Evolutionary conservation across 1,140 invertebrate species (phyloP), one percentile per base, ranked within the genome.

Genomic region (Cotesia typhae): DNA sequence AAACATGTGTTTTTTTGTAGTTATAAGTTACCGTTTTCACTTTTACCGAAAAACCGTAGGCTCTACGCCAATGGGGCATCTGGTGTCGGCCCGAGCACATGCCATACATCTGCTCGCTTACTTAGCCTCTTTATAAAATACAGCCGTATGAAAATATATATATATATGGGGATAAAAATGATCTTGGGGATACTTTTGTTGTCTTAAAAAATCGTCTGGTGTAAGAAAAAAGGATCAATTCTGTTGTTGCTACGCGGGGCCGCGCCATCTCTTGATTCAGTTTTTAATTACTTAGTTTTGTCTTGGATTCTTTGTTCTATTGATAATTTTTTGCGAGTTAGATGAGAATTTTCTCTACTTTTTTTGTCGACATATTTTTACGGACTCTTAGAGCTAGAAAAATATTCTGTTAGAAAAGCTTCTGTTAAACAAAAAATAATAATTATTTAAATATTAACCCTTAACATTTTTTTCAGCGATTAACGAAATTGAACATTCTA

Each of bases 61-160:
- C 79, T 78, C 82, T 80, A 84, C 83, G 83, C 81, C 83, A 82
- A 80, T 83, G 83, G 82, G 83, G 83, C 84, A 86, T 86, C 84
- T 86, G 84, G 83, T 81, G 83, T 84, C 77, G 81, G 20, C 70
- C 61, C 80, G 81, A 83, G 84, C 84, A 86, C 84, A 86, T 86
- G 84, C 84, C 83, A 80, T 76, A 80, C 83, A 85, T 86, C 83
- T 84, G 83, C 84, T 83, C 66, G 61, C 20, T 36, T 65, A 4
- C 20, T 52, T 36, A n/a, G 20, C 17, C 41, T 12, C 36, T 14
- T 41, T 60, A 57, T 35, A 72, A 64, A 72, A 53, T 72, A 67
- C 67, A 63, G 12, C 4, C 60, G 20, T 47, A 47, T 47, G 9
- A 10, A 57, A 4, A 35, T 9, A 10, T 9, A 10, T 14, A 57